Evolutionary conservation across 2,113 vertebrate species (phyloP).

Genomic region (Passer domesticus): DNA sequence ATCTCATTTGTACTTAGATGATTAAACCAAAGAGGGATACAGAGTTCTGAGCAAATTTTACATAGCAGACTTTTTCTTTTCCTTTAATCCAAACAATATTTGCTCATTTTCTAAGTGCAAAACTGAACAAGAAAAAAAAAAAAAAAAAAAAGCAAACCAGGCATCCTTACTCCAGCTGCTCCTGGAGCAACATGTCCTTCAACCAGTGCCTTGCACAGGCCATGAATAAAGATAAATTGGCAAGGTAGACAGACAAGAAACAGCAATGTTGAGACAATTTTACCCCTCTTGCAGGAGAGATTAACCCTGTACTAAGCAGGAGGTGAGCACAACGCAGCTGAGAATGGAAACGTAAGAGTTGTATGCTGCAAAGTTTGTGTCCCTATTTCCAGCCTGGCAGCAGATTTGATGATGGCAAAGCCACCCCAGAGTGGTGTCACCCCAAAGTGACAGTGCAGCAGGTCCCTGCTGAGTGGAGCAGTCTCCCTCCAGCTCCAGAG

Average conservation of each 20-base stretch:
- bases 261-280: neutral
- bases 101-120: neutral
- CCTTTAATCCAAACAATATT: neutral
- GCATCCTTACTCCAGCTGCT: neutral
- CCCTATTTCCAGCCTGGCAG: neutral
- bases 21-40: constrained; percentile 20
- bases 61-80: neutral
- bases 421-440: accelerated
- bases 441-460: neutral
- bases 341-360: accelerated
- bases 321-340: accelerated
- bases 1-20: constrained; percentile 35
- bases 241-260: neutral
- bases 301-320: accelerated
- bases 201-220: neutral
- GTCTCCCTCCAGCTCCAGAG: neutral
- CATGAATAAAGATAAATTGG: neutral
- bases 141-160: neutral
- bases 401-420: neutral
- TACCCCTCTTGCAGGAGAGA: neutral
- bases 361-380: too few relatives aligned
- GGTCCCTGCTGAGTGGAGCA: neutral
- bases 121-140: neutral
- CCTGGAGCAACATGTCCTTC: neutral
- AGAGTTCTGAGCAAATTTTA: neutral